Conservation (phyloP, 2,797 vertebrate species). For the Mycteria americana region DNA sequence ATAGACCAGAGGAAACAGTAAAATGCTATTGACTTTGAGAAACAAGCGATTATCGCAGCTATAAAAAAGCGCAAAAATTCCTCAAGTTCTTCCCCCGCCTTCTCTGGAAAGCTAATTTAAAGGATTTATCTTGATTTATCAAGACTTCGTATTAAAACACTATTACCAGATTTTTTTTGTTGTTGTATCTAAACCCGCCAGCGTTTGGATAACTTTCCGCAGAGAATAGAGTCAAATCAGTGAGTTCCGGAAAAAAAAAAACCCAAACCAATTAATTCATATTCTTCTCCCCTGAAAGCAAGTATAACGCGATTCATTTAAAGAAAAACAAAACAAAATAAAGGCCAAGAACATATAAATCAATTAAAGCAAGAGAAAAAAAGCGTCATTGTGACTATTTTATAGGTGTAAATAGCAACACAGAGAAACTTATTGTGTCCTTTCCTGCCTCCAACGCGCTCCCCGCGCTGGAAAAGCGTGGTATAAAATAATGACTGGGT, state of each 20-base stretch:
- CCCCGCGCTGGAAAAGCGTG: background rate
- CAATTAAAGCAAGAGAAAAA: background rate
- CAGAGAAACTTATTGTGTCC: background rate
- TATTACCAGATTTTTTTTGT: background rate
- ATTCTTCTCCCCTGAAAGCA: background rate
- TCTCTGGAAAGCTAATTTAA: background rate
- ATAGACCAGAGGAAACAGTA: slow-evolving; percentile 50
- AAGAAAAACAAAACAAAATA: background rate
- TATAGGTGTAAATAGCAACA: background rate
- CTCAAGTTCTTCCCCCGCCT: background rate
- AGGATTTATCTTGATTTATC: background rate
- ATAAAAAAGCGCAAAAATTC: slow-evolving; percentile 15
- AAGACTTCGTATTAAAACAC: background rate
- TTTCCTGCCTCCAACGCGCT: background rate
- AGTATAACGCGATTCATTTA: background rate
- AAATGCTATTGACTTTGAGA: slow-evolving; percentile 59
- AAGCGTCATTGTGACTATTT: background rate
- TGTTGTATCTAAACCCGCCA: background rate
- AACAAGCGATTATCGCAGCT: slow-evolving; percentile 34
- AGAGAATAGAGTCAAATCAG: background rate
- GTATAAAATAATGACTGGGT: background rate
- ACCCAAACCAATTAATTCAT: background rate
- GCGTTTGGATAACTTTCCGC: background rate
- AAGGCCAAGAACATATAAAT: background rate
- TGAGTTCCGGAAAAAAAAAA: background rate